Conservation (phyloP, 2,113 vertebrate genomes). For the Hippocampus comes region DNA sequence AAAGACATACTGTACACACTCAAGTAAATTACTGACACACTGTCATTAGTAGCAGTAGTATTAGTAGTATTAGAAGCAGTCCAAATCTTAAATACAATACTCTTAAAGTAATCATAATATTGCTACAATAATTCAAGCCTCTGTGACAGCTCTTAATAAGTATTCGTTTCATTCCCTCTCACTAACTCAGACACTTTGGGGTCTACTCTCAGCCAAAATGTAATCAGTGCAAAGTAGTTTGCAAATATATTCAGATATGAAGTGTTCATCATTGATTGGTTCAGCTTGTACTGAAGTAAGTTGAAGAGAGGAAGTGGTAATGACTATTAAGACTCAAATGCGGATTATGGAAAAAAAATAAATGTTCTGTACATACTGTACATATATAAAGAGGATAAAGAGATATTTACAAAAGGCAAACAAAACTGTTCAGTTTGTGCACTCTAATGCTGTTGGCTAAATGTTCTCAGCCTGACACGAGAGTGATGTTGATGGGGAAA, state of each 20-base stretch:
- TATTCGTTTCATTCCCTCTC: background rate
- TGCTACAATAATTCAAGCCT: background rate
- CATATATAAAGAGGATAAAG: background rate
- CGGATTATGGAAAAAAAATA: background rate
- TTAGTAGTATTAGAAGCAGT: background rate
- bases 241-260: slow-evolving; percentile 1
- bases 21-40: background rate
- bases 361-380: background rate
- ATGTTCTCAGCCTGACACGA: slow-evolving; percentile 14
- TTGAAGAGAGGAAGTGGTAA: background rate
- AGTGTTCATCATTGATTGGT: slow-evolving; percentile 6
- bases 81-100: background rate
- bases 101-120: background rate
- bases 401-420: background rate
- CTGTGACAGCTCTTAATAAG: background rate
- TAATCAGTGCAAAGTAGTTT: slow-evolving; percentile 6
- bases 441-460: slow-evolving; percentile 9
- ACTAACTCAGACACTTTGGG: background rate
- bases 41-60: too few species aligned
- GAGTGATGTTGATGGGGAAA: slow-evolving; percentile 19
- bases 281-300: background rate
- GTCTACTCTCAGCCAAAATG: slow-evolving; percentile 1
- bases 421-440: background rate
- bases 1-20: background rate
- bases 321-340: background rate